Evolutionary conservation across 2,888 invertebrate species (phyloP).

Genomic region (Leptinotarsa tumamoca): DNA sequence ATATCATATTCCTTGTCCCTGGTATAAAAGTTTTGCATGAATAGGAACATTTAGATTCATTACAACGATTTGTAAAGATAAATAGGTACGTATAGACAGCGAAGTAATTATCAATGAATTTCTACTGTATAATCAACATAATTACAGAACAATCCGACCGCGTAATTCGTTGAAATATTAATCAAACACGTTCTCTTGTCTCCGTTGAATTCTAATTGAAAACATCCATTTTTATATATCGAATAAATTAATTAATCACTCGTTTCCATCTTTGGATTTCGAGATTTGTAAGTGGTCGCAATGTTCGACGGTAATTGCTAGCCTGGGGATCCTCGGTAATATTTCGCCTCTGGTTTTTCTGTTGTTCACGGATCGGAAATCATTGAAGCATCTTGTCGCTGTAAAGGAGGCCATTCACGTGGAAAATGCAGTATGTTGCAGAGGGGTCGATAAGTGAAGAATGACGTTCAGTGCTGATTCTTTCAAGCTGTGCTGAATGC

Average conservation of each 20-base stretch:
- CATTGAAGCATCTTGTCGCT: background rate
- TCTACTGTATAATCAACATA: constrained; percentile 24
- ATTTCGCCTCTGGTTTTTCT: constrained; percentile 11
- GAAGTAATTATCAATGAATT: constrained; percentile 13
- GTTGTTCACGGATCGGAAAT: constrained; percentile 5
- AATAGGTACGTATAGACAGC: constrained; percentile 1
- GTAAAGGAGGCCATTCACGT: background rate
- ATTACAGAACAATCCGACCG: constrained; percentile 20
- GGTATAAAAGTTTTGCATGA: background rate
- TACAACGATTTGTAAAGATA: background rate
- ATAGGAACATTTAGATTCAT: background rate
- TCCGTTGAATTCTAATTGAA: constrained; percentile 25
- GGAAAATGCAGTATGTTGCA: background rate
- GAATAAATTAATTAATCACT: constrained; percentile 20
- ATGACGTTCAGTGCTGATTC: too few relatives aligned
- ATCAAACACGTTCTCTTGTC: constrained; percentile 16
- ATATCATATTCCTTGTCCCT: background rate
- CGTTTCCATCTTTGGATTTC: constrained; percentile 18
- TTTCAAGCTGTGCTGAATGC: too few relatives aligned
- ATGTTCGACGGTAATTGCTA: constrained; percentile 7
- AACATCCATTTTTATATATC: constrained; percentile 22
- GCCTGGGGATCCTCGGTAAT: background rate
- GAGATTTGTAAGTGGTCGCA: constrained; percentile 2
- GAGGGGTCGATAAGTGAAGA: too few relatives aligned
- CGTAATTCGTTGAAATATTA: constrained; percentile 22